Percentiles rank a stretch among this genome's conserved stretches.
phyloP scores from a whole-genome alignment of 1,140 invertebrate species.

The Phthorimaea operculella region DNA sequence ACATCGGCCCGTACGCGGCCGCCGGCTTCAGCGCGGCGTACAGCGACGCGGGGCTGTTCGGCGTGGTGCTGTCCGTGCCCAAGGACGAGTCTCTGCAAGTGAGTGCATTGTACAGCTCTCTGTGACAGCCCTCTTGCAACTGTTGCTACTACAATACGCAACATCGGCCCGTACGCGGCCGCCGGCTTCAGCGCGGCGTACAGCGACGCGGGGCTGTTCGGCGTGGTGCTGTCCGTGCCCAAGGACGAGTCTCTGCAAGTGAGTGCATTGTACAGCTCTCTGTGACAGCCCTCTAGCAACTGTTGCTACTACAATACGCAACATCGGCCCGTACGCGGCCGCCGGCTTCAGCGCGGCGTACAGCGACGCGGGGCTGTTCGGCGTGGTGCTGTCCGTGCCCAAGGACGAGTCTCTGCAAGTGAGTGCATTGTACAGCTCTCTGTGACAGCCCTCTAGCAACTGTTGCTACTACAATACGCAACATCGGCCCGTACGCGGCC shows the following conservation, averaged over 20 bases:
- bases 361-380: conserved; percentile 87
- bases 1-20: conserved; percentile 71
- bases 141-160: no score
- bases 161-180: conserved; percentile 71
- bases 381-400: conserved; percentile 77
- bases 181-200: conserved; percentile 82
- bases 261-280: no score
- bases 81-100: conserved; percentile 68
- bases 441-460: no score
- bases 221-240: conserved; percentile 77
- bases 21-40: conserved; percentile 82
- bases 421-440: no score
- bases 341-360: conserved; percentile 82
- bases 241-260: conserved; percentile 68
- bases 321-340: conserved; percentile 71
- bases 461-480: no score
- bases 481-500: conserved; percentile 71
- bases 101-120: no score
- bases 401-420: conserved; percentile 68
- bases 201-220: conserved; percentile 87
- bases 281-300: no score
- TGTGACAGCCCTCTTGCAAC: no score
- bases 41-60: conserved; percentile 87
- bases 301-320: no score
- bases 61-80: conserved; percentile 77